Percentiles rank a stretch among this genome's conserved stretches.
Evolutionary conservation across 2,797 vertebrate genomes (phyloP).

Genomic region (Aplochiton taeniatus): DNA sequence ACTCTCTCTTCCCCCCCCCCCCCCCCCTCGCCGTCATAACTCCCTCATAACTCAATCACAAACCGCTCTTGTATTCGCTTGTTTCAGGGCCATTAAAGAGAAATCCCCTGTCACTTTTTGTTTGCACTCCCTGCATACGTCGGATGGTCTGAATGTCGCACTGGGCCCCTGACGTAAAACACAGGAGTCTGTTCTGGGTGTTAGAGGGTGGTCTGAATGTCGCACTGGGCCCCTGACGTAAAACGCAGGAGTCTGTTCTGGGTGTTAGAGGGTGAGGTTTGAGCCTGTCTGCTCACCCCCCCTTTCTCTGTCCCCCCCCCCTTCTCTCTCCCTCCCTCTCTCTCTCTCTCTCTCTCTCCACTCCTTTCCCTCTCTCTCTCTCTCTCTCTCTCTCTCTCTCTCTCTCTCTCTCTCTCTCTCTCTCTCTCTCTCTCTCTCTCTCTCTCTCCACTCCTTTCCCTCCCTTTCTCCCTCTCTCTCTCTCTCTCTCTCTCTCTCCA

Average conservation of each 20-base stretch:
- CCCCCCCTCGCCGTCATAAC: slow-evolving; percentile 50
- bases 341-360: slow-evolving; percentile 3
- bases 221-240: slow-evolving; percentile 41
- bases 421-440: not conserved
- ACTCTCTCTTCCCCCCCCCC: slow-evolving; percentile 60
- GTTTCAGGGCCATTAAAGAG: slow-evolving; percentile 39
- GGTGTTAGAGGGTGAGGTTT: slow-evolving; percentile 24
- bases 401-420: no score
- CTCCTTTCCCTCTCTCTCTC: not conserved
- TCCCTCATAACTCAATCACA: slow-evolving; percentile 73
- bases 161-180: slow-evolving; percentile 34
- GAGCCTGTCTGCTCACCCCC: slow-evolving; percentile 10
- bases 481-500: not conserved
- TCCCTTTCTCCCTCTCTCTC: not conserved
- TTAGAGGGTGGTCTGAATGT: slow-evolving; percentile 49
- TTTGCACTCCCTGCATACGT: slow-evolving; percentile 35
- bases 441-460: not conserved
- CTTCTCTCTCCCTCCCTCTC: not conserved
- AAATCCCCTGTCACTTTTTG: slow-evolving; percentile 39
- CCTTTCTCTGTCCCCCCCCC: slow-evolving; percentile 6
- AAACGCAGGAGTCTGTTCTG: slow-evolving; percentile 33
- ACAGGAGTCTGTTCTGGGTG: slow-evolving; percentile 36
- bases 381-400: not conserved
- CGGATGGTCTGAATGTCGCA: slow-evolving; percentile 54
- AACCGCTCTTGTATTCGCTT: slow-evolving; percentile 65